These are phyloP conservation scores for Glaucidium brasilianum DNA, from an alignment of 2,113 vertebrate genomes.

Conservation along the genomic window DNA sequence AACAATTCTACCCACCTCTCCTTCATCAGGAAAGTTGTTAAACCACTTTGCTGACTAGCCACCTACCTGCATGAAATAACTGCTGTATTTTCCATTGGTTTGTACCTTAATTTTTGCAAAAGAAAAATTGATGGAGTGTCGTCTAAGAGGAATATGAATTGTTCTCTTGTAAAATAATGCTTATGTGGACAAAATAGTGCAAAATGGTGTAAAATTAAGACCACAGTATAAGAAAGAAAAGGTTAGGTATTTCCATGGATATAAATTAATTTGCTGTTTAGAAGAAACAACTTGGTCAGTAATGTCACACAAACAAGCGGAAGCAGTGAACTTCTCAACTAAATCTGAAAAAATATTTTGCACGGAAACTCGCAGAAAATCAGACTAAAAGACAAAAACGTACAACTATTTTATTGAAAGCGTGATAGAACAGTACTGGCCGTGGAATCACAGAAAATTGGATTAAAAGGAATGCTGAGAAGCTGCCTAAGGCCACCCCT, in stretches of 20 bases:
- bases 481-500: neutral
- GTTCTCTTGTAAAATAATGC: slow-evolving; percentile 9
- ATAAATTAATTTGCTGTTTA: slow-evolving; percentile 17
- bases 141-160: slow-evolving; percentile 11
- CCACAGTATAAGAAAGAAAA: neutral
- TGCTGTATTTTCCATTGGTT: neutral
- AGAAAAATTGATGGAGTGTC: neutral
- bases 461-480: neutral
- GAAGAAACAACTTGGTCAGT: neutral
- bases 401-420: neutral
- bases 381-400: neutral
- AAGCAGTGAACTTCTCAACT: neutral
- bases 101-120: neutral
- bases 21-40: neutral
- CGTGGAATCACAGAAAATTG: neutral
- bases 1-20: neutral
- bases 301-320: slow-evolving; percentile 33
- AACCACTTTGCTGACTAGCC: neutral
- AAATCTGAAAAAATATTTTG: neutral
- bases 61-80: neutral
- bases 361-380: neutral
- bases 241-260: slow-evolving; percentile 2
- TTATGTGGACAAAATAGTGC: neutral
- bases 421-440: neutral
- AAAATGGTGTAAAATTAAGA: neutral